A percentile compares a stretch with the other conserved stretches of the same genome.
phyloP scores from a whole-genome alignment of 1,140 invertebrate species.

The Hetaerina americana region DNA sequence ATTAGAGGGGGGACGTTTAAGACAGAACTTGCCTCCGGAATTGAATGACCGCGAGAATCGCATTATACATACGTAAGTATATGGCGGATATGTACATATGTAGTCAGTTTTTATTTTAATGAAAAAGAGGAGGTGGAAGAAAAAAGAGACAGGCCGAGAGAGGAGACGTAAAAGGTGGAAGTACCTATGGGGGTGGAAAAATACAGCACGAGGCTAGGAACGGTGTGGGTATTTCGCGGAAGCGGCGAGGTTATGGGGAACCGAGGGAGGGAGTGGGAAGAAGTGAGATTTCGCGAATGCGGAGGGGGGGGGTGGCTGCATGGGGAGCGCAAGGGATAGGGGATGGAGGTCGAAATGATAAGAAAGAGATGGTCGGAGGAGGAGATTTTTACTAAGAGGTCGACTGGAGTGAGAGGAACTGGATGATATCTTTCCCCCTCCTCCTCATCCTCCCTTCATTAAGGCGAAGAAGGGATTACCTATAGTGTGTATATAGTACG shows the following conservation, averaged over 20 bases:
- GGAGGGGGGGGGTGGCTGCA: background rate
- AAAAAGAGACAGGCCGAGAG: too few species aligned
- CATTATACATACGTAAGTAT: background rate
- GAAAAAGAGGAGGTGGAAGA: too few species aligned
- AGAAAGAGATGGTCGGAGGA: background rate
- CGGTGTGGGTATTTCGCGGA: too few species aligned
- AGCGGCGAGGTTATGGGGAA: too few species aligned
- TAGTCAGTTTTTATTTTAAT: background rate
- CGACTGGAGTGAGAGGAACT: background rate
- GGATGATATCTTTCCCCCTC: background rate
- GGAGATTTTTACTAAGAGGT: background rate
- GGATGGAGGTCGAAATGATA: too few species aligned
- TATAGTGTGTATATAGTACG: background rate
- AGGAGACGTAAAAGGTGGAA: too few species aligned
- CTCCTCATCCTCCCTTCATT: background rate
- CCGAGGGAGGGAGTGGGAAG: too few species aligned
- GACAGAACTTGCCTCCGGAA: background rate
- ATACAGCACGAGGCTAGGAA: too few species aligned
- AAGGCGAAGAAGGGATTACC: background rate
- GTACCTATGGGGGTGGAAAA: too few species aligned
- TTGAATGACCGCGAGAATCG: background rate
- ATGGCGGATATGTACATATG: too few species aligned
- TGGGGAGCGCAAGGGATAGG: background rate
- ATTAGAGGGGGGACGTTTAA: background rate
- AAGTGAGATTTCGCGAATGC: background rate